These are phyloP conservation scores for Rhinoderma darwinii DNA, from an alignment of 2,113 vertebrate species.

Conservation along the genomic window DNA sequence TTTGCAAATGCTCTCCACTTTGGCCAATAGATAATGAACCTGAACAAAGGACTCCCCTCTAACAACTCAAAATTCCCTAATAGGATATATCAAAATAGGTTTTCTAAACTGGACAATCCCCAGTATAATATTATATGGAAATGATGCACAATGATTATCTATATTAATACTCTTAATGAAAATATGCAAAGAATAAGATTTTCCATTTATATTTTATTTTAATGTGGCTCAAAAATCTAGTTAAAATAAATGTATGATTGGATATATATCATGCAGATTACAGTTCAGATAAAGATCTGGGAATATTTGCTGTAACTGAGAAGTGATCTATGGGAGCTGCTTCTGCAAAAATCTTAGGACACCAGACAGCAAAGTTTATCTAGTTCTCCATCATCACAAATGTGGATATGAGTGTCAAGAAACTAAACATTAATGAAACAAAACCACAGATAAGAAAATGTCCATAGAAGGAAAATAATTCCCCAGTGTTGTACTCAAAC, in stretches of 20 bases:
- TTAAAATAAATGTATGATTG: background rate
- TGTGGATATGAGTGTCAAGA: background rate
- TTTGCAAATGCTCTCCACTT: no score
- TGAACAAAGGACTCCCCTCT: no score
- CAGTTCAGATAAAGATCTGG: background rate
- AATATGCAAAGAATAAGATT: background rate
- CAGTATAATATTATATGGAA: no score
- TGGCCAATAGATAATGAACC: no score
- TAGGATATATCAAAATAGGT: no score
- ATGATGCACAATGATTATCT: no score
- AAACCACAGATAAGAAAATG: background rate
- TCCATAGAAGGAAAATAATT: conserved; percentile 21
- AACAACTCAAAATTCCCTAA: no score
- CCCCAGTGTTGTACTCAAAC: background rate
- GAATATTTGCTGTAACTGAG: background rate
- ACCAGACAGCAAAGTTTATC: conserved; percentile 12
- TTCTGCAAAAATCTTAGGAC: background rate
- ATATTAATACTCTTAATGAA: background rate
- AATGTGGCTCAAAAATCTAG: background rate
- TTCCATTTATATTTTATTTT: background rate
- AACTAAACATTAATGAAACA: background rate
- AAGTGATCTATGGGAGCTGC: background rate
- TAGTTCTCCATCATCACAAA: background rate
- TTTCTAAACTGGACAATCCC: no score
- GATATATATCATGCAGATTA: background rate